A percentile compares a stretch with the other conserved stretches of the same genome.
Evolutionary conservation across 2,888 invertebrate genomes (phyloP).

Genomic region (Thyatira batis): DNA sequence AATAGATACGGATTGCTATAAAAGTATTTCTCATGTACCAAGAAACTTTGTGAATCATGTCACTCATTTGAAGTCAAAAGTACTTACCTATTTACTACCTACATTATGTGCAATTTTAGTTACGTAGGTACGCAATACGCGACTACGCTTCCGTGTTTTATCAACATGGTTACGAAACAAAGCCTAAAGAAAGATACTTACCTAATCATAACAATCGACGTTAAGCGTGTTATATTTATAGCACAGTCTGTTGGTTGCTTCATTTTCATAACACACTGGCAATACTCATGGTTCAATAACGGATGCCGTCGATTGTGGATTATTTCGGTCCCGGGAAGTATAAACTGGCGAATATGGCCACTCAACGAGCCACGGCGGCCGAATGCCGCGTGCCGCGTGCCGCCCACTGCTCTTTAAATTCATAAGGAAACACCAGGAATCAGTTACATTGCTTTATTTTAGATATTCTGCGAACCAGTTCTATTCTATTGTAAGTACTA

Average conservation of each 20-base stretch:
- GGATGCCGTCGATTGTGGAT: conserved; percentile 73
- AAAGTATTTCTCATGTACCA: not conserved
- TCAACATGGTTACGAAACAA: conserved; percentile 19
- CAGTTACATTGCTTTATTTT: conserved; percentile 21
- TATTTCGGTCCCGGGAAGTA: conserved; percentile 77
- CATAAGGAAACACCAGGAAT: conserved; percentile 60
- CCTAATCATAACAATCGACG: conserved; percentile 33
- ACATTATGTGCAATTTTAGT: conserved; percentile 13
- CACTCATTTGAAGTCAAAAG: conserved; percentile 13
- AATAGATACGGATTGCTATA: too few relatives aligned
- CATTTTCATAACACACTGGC: conserved; percentile 37
- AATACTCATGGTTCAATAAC: conserved; percentile 60
- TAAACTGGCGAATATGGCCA: conserved; percentile 58
- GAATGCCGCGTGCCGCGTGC: conserved; percentile 26
- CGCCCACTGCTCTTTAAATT: conserved; percentile 46
- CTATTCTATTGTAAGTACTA: too few relatives aligned
- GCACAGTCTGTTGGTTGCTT: conserved; percentile 23
- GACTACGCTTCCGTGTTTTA: conserved; percentile 21
- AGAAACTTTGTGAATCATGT: conserved; percentile 2
- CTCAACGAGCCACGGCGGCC: conserved; percentile 19
- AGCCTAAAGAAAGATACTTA: conserved; percentile 17
- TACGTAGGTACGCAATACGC: conserved; percentile 11
- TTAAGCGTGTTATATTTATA: conserved; percentile 42
- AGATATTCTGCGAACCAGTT: not conserved
- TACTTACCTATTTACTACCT: not conserved